These are phyloP conservation scores for Gasterosteus aculeatus DNA, from an alignment of 2,113 vertebrate genomes.

Conservation along the genomic window DNA sequence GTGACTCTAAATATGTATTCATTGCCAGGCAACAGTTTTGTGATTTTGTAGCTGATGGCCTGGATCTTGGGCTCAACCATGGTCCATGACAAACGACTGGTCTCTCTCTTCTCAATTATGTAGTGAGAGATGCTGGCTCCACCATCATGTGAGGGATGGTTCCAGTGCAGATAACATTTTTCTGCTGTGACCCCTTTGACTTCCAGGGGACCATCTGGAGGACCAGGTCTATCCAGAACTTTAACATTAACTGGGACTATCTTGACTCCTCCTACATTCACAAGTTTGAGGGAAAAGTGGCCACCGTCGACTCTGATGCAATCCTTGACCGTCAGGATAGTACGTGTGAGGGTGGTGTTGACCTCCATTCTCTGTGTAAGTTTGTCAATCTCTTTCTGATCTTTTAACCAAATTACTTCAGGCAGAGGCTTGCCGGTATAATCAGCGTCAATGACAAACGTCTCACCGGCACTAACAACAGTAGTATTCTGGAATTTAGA, in stretches of 20 bases:
- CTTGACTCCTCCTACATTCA: slow-evolving; percentile 95
- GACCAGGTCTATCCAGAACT: slow-evolving; percentile 94
- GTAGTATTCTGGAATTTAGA: slow-evolving; percentile 94
- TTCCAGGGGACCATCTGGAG: slow-evolving; percentile 92
- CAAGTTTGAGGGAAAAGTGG: slow-evolving; percentile 91
- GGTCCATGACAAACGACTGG: slow-evolving; percentile 98
- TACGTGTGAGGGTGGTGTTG: slow-evolving; percentile 90
- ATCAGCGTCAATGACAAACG: slow-evolving; percentile 93
- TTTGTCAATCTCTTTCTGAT: slow-evolving; percentile 94
- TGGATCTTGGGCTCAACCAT: slow-evolving; percentile 93
- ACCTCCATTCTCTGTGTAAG: slow-evolving; percentile 93
- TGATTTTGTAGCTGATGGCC: slow-evolving; percentile 95
- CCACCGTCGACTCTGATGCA: slow-evolving; percentile 94
- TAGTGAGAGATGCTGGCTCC: slow-evolving; percentile 95
- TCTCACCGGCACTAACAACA: slow-evolving; percentile 91
- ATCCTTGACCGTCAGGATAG: slow-evolving; percentile 91
- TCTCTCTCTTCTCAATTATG: slow-evolving; percentile 97
- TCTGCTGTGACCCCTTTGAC: slow-evolving; percentile 93
- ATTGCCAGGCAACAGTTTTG: slow-evolving; percentile 93
- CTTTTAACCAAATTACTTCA: slow-evolving; percentile 92
- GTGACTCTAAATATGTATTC: slow-evolving; percentile 98
- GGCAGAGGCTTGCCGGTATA: slow-evolving; percentile 94
- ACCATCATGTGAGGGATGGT: slow-evolving; percentile 93
- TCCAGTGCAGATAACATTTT: slow-evolving; percentile 97
- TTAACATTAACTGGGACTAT: slow-evolving; percentile 94